Percentiles rank a stretch among this genome's conserved stretches.
These are phyloP conservation scores for Dipodomys ordii DNA, from an alignment of 2,113 vertebrate species.

Conservation along the genomic window DNA sequence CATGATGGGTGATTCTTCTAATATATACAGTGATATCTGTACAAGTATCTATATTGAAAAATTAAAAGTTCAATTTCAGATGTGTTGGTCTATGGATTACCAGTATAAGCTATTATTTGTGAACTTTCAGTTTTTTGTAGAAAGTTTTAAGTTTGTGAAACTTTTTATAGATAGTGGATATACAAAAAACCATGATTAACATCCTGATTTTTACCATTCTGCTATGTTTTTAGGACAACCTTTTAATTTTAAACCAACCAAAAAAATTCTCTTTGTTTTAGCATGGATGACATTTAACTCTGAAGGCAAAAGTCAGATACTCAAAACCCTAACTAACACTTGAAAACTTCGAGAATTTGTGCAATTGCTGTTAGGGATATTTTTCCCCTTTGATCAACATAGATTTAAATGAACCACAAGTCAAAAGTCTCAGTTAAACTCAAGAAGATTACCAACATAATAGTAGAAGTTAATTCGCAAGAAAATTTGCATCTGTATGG, in stretches of 20 bases:
- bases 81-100: neutral
- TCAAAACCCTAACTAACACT: conserved; percentile 17
- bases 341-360: neutral
- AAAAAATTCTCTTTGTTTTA: neutral
- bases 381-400: neutral
- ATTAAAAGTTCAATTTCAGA: conserved; percentile 19
- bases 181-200: too few species aligned
- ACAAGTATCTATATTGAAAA: conserved; percentile 15
- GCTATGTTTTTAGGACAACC: conserved; percentile 14
- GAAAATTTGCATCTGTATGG: conserved; percentile 36
- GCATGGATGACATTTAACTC: conserved; percentile 17
- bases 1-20: neutral
- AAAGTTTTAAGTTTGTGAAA: conserved; percentile 31
- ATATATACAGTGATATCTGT: neutral
- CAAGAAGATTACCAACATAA: conserved; percentile 51
- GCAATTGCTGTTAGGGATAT: neutral
- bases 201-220: neutral
- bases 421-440: conserved; percentile 37
- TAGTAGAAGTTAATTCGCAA: neutral
- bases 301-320: conserved; percentile 30
- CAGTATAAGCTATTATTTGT: neutral
- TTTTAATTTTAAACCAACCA: conserved; percentile 2
- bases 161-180: neutral
- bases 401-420: conserved; percentile 29
- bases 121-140: neutral